Evolutionary conservation across 2,113 vertebrate genomes (phyloP).

Genomic region (Carettochelys insculpta): DNA sequence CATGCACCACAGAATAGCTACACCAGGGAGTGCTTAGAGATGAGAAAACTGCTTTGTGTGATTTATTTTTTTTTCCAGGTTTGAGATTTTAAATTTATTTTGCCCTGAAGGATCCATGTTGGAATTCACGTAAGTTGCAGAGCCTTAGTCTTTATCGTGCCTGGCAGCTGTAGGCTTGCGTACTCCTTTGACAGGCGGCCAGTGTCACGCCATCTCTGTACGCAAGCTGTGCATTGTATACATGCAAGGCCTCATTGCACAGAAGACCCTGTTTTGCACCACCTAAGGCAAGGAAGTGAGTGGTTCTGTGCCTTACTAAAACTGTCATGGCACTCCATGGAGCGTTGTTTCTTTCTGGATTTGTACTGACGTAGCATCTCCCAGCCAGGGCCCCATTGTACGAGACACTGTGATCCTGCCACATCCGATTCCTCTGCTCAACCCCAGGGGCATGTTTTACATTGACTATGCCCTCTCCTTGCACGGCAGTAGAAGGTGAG

Average conservation of each 20-base stretch:
- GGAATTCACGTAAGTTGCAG: background rate
- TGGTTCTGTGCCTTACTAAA: background rate
- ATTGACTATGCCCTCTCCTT: background rate
- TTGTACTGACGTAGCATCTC: background rate
- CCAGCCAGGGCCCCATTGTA: background rate
- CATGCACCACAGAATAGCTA: background rate
- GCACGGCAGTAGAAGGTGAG: background rate
- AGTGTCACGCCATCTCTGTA: background rate
- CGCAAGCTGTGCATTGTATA: background rate
- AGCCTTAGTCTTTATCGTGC: background rate
- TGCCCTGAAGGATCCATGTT: background rate
- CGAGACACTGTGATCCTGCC: background rate
- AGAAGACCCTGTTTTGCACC: background rate
- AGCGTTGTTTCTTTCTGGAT: background rate
- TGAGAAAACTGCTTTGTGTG: background rate
- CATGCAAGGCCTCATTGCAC: background rate
- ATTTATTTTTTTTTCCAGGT: background rate
- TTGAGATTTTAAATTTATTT: background rate
- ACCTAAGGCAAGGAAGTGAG: background rate
- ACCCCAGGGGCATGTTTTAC: slow-evolving; percentile 24
- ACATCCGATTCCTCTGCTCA: background rate
- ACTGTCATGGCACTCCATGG: background rate
- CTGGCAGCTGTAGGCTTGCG: background rate
- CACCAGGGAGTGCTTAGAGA: background rate
- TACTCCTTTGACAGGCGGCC: background rate